Conservation (phyloP, 2,888 invertebrate species). For the Xestobium rufovillosum region DNA sequence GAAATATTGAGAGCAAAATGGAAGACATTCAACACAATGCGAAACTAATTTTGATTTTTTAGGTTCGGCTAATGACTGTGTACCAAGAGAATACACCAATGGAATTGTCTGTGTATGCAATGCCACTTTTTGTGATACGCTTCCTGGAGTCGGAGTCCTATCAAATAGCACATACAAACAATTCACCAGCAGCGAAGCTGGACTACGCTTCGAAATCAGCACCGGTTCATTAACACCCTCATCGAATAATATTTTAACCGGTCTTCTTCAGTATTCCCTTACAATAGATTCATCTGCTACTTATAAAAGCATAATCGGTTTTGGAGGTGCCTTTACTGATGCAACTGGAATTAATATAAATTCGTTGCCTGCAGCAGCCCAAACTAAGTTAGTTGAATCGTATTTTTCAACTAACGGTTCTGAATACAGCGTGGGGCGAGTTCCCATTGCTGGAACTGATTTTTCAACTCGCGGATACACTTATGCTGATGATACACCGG, state of each 20-base stretch:
- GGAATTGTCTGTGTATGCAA: constrained; percentile 4
- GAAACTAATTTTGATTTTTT: too few species aligned
- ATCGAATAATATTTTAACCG: too few species aligned
- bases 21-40: too few species aligned
- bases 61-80: too few species aligned
- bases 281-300: too few species aligned
- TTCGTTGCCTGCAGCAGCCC: constrained; percentile 48
- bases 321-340: constrained; percentile 76
- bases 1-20: too few species aligned
- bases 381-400: constrained; percentile 51
- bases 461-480: too few species aligned
- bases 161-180: not conserved
- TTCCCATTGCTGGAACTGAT: constrained; percentile 77
- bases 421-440: constrained; percentile 67
- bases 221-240: too few species aligned
- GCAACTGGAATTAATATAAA: constrained; percentile 59
- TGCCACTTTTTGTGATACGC: not conserved
- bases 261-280: too few species aligned
- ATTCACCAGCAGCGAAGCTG: not conserved
- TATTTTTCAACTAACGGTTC: constrained; percentile 61
- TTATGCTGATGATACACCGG: constrained; percentile 78
- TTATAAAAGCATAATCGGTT: constrained; percentile 67
- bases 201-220: too few species aligned
- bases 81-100: too few species aligned
- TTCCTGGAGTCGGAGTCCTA: not conserved